Base-by-base conservation (phyloP, 2,113 vertebrate genomes). In the Trinectes maculatus region DNA sequence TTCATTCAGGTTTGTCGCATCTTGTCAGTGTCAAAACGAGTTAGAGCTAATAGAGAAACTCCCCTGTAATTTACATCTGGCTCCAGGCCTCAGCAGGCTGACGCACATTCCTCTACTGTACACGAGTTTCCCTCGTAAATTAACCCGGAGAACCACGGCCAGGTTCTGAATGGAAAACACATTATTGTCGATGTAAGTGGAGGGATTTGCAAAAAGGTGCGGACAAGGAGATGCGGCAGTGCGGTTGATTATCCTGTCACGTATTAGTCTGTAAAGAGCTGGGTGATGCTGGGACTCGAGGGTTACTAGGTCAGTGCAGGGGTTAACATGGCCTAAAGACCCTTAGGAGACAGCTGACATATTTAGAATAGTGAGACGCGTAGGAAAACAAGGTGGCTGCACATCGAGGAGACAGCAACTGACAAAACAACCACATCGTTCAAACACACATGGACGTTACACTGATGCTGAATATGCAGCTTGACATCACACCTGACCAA, bases 21-120 rank as follows among this genome's bases (percentile, higher is more conserved):
- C 40, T 18, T 36, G 53, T 49, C 9, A 48, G 51, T 67, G 55
- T 85, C 71, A 74, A 51, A 18, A 3, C 65, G 79, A 86, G 75
- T 82, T 77, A 82, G 47, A 68, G 86, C 79, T 64, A 71, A 64
- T 63, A 74, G 77, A 82, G 71, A 51, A 77, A 74, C 79, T 56
- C 3, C 13, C 62, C 73, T 60, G 76, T 82, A 75, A 84, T 83
- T 79, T 61, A 46, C 44, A 46, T 58, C 52, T 7, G 57, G 57
- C 44, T 70, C 84, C 86, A 82, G 63, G 84, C 60, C 82, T 46
- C 43, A 2, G 77, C 79, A 74, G 71, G 78, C 71, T 37, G 8
- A 43, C 7, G 31, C 31, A 71, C 89, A 89, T 87, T 89, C 89
- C 77, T 69, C 24, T 36, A 54, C 71, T 46, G 57, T 52, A 74